Evolutionary conservation across 2,113 vertebrate genomes (phyloP).

Genomic region (Procapra przewalskii): DNA sequence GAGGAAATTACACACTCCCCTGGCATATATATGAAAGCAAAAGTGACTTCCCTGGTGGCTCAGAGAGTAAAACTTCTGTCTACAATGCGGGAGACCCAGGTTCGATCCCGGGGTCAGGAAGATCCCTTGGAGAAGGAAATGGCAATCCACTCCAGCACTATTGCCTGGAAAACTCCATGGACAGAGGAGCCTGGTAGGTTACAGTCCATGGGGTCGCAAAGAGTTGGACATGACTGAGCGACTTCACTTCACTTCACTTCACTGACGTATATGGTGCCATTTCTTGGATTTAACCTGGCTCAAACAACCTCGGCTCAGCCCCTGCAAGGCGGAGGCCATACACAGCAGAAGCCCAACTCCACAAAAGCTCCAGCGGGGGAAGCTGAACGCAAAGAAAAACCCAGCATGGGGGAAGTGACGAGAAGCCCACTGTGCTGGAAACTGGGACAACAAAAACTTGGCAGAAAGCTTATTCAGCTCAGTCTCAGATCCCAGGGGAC

Average conservation of each 20-base stretch:
- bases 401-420: neutral
- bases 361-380: rapidly evolving
- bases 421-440: neutral
- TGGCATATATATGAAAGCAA: neutral
- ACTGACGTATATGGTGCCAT: neutral
- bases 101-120: too few species aligned
- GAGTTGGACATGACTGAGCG: too few species aligned
- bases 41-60: too few species aligned
- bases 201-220: too few species aligned
- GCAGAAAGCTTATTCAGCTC: neutral
- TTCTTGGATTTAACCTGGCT: neutral
- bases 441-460: neutral
- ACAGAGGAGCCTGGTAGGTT: too few species aligned
- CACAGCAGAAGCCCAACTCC: neutral
- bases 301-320: neutral
- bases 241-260: neutral
- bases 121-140: too few species aligned
- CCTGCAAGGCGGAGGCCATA: neutral
- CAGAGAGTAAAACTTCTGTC: too few species aligned
- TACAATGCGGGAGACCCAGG: too few species aligned
- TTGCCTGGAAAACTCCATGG: too few species aligned
- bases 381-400: neutral
- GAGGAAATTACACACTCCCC: neutral
- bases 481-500: neutral
- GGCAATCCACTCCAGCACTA: too few species aligned